phyloP scores from a whole-genome alignment of 2,797 vertebrate genomes.

The Okamejei kenojei region DNA sequence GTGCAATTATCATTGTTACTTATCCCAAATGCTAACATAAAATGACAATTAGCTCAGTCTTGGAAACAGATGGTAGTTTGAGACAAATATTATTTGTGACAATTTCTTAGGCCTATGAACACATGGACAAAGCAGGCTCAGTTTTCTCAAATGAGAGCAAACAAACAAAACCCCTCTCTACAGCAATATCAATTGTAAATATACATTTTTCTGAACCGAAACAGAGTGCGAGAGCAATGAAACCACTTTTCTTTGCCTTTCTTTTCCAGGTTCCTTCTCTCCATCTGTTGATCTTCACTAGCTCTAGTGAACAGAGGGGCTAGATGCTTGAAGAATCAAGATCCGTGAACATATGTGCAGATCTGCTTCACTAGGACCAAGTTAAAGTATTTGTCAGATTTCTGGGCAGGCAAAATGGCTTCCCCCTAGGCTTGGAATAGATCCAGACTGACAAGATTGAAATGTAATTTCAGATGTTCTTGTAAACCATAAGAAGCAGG shows the following conservation, averaged over 20 bases:
- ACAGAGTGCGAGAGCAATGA: neutral
- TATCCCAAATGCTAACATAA: neutral
- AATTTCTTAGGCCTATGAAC: neutral
- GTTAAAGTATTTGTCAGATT: neutral
- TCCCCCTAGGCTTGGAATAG: neutral
- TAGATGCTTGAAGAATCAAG: neutral
- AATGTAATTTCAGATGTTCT: neutral
- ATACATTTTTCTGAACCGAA: neutral
- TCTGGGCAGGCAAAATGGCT: neutral
- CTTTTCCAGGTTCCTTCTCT: neutral
- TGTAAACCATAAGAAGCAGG: neutral
- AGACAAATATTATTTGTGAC: neutral
- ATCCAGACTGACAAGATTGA: neutral
- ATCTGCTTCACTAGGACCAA: neutral
- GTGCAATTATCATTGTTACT: neutral
- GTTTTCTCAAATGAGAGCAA: neutral
- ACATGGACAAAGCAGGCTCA: neutral
- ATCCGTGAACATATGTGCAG: neutral
- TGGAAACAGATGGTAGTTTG: neutral
- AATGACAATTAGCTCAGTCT: neutral
- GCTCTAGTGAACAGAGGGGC: neutral
- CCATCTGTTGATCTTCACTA: neutral
- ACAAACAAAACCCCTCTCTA: too few relatives aligned
- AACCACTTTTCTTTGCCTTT: neutral
- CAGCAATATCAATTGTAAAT: neutral